These are phyloP conservation scores for Brachionus asplanchnoidis DNA, from an alignment of 1,140 invertebrate species.

Conservation along the genomic window DNA sequence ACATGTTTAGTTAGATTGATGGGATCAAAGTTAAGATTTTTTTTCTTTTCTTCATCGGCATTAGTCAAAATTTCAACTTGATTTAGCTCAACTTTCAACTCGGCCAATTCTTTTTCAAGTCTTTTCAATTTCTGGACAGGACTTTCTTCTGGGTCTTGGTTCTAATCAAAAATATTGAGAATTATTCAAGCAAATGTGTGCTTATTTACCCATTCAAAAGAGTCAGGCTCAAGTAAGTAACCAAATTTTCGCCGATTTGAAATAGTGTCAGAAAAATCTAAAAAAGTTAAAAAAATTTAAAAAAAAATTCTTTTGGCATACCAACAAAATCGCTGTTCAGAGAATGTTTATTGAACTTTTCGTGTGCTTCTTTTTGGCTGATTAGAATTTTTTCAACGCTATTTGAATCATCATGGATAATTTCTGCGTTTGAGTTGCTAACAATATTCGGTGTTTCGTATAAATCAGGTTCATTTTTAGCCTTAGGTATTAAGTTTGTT, in stretches of 20 bases:
- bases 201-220: constrained; percentile 28
- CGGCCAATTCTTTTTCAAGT: constrained; percentile 9
- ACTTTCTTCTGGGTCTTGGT: constrained; percentile 26
- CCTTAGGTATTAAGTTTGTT: neutral
- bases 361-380: constrained; percentile 14
- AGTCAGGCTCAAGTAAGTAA: neutral
- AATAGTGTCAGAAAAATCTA: constrained; percentile 28
- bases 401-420: neutral
- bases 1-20: constrained; percentile 3
- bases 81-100: neutral
- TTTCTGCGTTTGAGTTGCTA: neutral
- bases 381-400: constrained; percentile 10
- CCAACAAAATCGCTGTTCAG: constrained; percentile 24
- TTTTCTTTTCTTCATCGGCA: neutral
- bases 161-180: neutral
- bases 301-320: neutral
- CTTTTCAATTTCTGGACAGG: constrained; percentile 2
- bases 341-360: constrained; percentile 22
- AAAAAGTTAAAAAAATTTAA: neutral
- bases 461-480: constrained; percentile 24
- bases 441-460: constrained; percentile 20
- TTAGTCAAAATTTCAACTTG: neutral
- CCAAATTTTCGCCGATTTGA: constrained; percentile 32
- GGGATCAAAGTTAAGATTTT: neutral
- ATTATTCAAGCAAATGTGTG: neutral